Base-by-base conservation (phyloP, 1,140 invertebrate species). In the Halesus radiatus region DNA sequence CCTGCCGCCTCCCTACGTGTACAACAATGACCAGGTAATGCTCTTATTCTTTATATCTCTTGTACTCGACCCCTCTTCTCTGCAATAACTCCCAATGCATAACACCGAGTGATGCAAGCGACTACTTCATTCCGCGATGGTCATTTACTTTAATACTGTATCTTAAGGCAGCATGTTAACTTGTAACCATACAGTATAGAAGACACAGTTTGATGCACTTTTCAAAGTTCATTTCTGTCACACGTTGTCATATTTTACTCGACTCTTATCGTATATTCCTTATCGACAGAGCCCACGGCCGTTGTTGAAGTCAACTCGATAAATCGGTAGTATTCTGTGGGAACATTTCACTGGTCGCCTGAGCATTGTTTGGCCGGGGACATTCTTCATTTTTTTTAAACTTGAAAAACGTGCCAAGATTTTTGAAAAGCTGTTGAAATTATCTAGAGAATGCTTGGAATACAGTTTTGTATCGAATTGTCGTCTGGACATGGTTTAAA, bases 11-110 rank as follows among this genome's bases (percentile, higher is more conserved):
- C 93, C 93, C 87, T 91, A 93, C 90, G 91, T 95, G 92, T 94
- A 94, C 92, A 93, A 91, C 87, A 92, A 94, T 86, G 93, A 94
- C 91, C 93, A 94, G 93, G 95, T 95, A 90, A 87, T 90, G 90
- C 68, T 50, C 62, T n/a, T 29, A 29, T 5, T 29, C 26, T 29
- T n/a, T n/a, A n/a, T n/a, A n/a, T n/a, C n/a, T n/a, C n/a, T n/a
- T n/a, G n/a, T n/a, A n/a, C 32, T 6, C 32, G 32, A 37, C 32
- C 32, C 7, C 32, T 37, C 7, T 29, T 29, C 26, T 2, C 5
- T 29, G 26, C 26, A 29, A 29, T 29, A 7, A 37, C 32, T 37
- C 32, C 32, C 32, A 37, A 37, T 37, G 32, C 32, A 4, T 29
- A 29, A 29, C 26, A 29, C 5, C 26, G 26, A 29, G 26, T 29